Conservation (phyloP, 2,797 vertebrate genomes). For the Arctocebus calabarensis region DNA sequence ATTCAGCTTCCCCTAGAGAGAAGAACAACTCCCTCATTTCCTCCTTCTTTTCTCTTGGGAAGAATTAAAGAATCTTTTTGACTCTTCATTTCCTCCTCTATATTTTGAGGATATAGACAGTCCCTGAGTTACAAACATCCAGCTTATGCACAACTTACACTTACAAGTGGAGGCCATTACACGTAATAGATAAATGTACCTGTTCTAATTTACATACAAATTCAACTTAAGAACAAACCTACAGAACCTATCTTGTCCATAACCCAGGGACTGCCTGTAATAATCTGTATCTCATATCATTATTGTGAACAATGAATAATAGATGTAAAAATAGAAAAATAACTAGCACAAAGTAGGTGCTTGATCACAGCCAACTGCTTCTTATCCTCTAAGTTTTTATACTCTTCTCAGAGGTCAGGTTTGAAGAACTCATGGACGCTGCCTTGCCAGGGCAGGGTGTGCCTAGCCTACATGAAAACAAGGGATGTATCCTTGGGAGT, state of each 20-base stretch:
- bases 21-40: background rate
- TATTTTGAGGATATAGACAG: background rate
- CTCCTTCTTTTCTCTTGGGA: background rate
- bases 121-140: no score
- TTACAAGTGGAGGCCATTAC: no score
- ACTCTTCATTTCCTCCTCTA: background rate
- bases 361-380: background rate
- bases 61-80: conserved; percentile 35
- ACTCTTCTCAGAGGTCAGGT: background rate
- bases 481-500: background rate
- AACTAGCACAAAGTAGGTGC: background rate
- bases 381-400: background rate
- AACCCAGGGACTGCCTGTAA: background rate
- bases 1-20: background rate
- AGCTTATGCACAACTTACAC: no score
- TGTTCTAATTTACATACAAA: no score
- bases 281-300: background rate
- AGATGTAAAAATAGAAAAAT: background rate
- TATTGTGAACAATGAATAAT: background rate
- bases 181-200: no score
- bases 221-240: no score
- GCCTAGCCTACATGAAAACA: background rate
- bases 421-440: background rate
- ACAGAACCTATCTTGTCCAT: no score
- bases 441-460: background rate